Percentiles rank a stretch among this genome's conserved stretches.
phyloP scores from a whole-genome alignment of 2,888 invertebrate genomes.

The Liopterus haemorrhoidalis region DNA sequence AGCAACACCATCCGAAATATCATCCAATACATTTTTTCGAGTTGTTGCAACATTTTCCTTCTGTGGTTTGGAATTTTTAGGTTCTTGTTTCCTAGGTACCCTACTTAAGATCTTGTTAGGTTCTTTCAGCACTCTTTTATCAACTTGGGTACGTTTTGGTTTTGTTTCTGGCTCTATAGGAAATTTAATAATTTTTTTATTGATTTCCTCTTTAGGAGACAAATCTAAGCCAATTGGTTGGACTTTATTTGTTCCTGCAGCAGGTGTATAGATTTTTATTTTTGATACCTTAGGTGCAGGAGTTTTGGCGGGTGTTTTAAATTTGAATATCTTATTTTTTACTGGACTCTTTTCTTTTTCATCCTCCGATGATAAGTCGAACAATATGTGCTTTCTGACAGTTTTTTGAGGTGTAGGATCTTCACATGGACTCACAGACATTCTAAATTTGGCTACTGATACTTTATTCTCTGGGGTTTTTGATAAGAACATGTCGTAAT shows the following conservation, averaged over 20 bases:
- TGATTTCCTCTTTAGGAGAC: no score
- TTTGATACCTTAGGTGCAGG: constrained; percentile 13
- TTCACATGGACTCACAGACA: constrained; percentile 14
- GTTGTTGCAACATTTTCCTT: constrained; percentile 8
- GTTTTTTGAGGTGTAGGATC: constrained; percentile 19
- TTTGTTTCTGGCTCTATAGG: constrained; percentile 1
- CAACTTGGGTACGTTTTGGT: background rate
- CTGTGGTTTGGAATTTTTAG: background rate
- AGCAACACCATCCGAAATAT: constrained; percentile 11
- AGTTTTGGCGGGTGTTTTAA: constrained; percentile 14
- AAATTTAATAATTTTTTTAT: background rate
- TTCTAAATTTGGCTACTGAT: constrained; percentile 15
- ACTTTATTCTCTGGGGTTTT: constrained; percentile 27
- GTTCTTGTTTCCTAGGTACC: constrained; percentile 2
- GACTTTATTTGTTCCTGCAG: constrained; percentile 12
- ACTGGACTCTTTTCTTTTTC: constrained; percentile 13
- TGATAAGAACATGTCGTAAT: background rate
- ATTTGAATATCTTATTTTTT: constrained; percentile 13
- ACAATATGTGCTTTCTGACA: constrained; percentile 23
- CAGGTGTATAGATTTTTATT: constrained; percentile 26
- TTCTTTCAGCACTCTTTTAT: constrained; percentile 7
- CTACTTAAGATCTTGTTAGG: background rate
- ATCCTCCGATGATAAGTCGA: constrained; percentile 19
- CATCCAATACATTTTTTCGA: constrained; percentile 11
- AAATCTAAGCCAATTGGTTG: constrained; percentile 14